Evolutionary conservation across 2,888 invertebrate genomes (phyloP).

Genomic region (Nycteola revayana): DNA sequence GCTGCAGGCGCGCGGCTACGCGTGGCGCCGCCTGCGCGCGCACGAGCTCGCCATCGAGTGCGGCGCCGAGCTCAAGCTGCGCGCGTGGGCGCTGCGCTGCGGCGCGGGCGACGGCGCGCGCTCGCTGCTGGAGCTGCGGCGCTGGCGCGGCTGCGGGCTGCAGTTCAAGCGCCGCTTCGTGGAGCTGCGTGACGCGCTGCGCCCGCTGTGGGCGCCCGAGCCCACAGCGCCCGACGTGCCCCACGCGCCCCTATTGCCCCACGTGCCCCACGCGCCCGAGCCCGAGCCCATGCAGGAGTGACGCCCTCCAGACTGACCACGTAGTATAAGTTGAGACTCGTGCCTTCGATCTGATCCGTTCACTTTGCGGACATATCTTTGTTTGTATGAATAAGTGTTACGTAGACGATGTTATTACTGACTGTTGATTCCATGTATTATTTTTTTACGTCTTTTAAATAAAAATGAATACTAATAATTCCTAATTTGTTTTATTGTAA

Average conservation of each 20-base stretch:
- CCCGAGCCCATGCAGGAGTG: background rate
- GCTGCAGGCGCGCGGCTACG: conserved; percentile 70
- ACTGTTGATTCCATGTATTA: too few relatives aligned
- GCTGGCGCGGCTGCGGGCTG: conserved; percentile 96
- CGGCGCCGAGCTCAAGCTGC: conserved; percentile 54
- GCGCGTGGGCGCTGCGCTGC: conserved; percentile 51
- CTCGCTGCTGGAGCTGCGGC: conserved; percentile 71
- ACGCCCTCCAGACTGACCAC: background rate
- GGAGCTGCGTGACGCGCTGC: conserved; percentile 84
- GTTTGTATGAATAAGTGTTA: too few relatives aligned
- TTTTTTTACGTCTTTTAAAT: too few relatives aligned
- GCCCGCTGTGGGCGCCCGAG: conserved; percentile 58
- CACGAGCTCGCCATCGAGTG: conserved; percentile 69
- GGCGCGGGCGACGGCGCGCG: conserved; percentile 56
- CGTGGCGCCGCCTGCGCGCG: conserved; percentile 64
- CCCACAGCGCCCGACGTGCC: conserved; percentile 11
- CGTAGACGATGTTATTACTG: too few relatives aligned
- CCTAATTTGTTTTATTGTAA: too few relatives aligned
- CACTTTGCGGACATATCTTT: too few relatives aligned
- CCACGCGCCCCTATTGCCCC: conserved; percentile 6
- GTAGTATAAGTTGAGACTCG: background rate
- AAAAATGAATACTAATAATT: too few relatives aligned
- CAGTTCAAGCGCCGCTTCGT: conserved; percentile 95
- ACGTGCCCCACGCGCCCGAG: conserved; percentile 4
- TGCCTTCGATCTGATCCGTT: too few relatives aligned